Base-by-base conservation (phyloP, 2,888 invertebrate genomes). In the Apodemia hepburni region DNA sequence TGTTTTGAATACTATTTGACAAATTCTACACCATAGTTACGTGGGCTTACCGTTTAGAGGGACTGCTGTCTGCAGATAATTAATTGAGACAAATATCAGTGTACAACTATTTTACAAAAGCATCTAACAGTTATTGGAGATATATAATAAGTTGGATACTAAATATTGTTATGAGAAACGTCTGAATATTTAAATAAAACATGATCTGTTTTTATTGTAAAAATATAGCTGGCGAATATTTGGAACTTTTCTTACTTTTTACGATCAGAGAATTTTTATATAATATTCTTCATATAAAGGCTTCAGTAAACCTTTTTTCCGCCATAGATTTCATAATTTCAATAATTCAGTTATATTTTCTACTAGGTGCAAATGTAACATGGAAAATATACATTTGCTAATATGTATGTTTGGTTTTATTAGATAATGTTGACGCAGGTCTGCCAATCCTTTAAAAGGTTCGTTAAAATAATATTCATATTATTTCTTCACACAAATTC, bases 11-110 rank as follows among this genome's bases (percentile, higher is more conserved):
- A 73, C 78, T 73, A 77, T 83, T 84, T 84, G 81, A 77, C 77
- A 87, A 87, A 89, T 84, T 89, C 84, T 87, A 88, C 86, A 82
- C 74, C 69, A 69, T 71, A 71, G 71, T 70, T 70, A 65, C 62
- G 59, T 69, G 64, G 66, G 67, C 67, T 71, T 66, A 69, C 73
- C 73, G 72, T 72, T 54, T 27, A 54, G 54, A 54, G 54, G 54
- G 54, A 54, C 54, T 54, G 54, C 54, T 54, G 22, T 54, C 54
- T 42, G 15, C 15, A 54, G 49, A 18, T 51, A 51, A 51, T 27
- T 51, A 51, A 51, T 27, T 22, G 54, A 54, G 15, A 54, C 42
- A 22, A 54, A 54, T 27, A 54, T 54, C 54, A 54, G 27, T 54
- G 54, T 54, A 54, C 54, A 54, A 54, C 54, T 54, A 22, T 27